Evolutionary conservation across 2,113 vertebrate species (phyloP), one percentile per base, ranked within the genome.

Genomic region (Clarias gariepinus): DNA sequence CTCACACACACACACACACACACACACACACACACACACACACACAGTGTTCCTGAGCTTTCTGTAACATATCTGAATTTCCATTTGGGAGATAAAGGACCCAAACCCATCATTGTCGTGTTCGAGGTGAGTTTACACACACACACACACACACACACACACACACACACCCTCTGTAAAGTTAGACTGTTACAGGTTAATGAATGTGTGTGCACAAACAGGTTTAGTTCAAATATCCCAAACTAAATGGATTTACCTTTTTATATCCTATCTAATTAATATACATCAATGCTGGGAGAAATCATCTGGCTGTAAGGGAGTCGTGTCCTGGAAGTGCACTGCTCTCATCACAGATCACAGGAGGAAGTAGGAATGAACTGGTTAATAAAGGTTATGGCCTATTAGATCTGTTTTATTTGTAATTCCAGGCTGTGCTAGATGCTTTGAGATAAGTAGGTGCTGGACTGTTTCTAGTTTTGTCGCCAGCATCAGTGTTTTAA

Each of bases 21-120:
- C 6, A 76, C 23, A 61, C 61, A n/a, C 61, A n/a, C 61, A n/a
- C 25, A n/a, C 61, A n/a, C 61, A n/a, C 61, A n/a, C 36, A 28
- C 5, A 8, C 6, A 76, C 23, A 61, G 83, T 71, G 92, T 74
- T 81, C 9, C 41, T 61, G 87, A 93, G 15, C 63, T 88, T 11
- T 89, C 87, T 28, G 76, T 85, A 19, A 89, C 60, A 0, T 94
- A 92, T 79, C 33, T 95, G n/a, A 92, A 91, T 63, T 94, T 95
- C 81, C 92, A 93, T 81, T 7, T 88, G 68, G 88, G 93, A 2
- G 92, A 94, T 1, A 10, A 5, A 28, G 81, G 3, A 19, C 81
- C 92, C 0, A 94, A 90, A 69, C 8, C 19, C 60, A 13, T 86
- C 19, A 23, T 0, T 66, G 36, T 86, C 19, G n/a, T 12, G 25